A percentile compares a stretch with the other conserved stretches of the same genome.
Evolutionary conservation across 2,797 vertebrate genomes (phyloP).

Genomic region (Lacerta viridis): DNA sequence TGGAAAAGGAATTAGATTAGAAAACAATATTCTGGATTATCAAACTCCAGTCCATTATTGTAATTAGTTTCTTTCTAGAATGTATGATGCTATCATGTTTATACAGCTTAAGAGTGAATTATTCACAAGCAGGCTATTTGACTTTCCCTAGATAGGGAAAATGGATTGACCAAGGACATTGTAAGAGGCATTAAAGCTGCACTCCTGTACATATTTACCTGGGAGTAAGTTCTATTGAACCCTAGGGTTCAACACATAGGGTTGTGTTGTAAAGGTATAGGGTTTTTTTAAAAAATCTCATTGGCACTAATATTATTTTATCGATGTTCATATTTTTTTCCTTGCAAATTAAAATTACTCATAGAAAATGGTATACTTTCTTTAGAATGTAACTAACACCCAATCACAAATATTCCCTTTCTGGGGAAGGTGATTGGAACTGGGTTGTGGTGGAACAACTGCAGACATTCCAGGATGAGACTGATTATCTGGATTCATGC

Average conservation of each 20-base stretch:
- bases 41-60: conserved; percentile 69
- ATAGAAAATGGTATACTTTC: conserved; percentile 45
- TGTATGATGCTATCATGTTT: conserved; percentile 73
- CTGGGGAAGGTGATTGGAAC: not conserved
- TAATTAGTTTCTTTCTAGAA: conserved; percentile 75
- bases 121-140: conserved; percentile 57
- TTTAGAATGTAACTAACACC: too few species aligned
- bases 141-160: conserved; percentile 60
- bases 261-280: not conserved
- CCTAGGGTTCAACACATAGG: not conserved
- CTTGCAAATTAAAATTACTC: conserved; percentile 52
- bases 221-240: not conserved
- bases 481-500: too few species aligned
- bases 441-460: too few species aligned
- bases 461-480: too few species aligned
- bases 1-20: conserved; percentile 82
- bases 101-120: conserved; percentile 73
- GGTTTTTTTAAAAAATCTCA: not conserved
- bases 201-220: not conserved
- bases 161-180: conserved; percentile 61
- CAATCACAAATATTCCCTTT: too few species aligned
- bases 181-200: conserved; percentile 47
- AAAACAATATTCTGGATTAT: conserved; percentile 83
- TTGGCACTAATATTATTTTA: conserved; percentile 44
- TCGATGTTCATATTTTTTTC: conserved; percentile 26